Percentiles rank a stretch among this genome's conserved stretches.
These are phyloP conservation scores for Cyclophora albipunctata DNA, from an alignment of 2,888 invertebrate genomes.

Conservation along the genomic window DNA sequence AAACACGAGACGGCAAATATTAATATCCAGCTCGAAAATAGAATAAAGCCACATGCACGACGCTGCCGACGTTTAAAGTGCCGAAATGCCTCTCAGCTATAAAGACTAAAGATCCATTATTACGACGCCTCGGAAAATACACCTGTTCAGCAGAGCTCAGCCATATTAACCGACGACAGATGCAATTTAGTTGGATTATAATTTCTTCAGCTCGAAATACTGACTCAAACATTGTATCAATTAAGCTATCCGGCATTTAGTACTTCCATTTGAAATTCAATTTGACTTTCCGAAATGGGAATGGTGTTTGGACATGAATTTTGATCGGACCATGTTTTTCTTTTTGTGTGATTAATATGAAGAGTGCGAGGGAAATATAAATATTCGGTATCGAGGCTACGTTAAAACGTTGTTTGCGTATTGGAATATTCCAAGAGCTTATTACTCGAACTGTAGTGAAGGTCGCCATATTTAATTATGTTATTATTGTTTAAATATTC, in stretches of 20 bases:
- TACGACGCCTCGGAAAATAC: background rate
- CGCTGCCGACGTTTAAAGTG: too few species aligned
- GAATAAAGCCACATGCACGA: too few species aligned
- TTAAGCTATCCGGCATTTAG: slow-evolving; percentile 23
- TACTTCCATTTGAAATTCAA: slow-evolving; percentile 39
- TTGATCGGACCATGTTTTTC: slow-evolving; percentile 21
- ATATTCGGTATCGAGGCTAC: background rate
- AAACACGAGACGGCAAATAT: too few species aligned
- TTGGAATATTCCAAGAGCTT: background rate
- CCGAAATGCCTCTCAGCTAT: too few species aligned
- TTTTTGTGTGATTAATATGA: slow-evolving; percentile 18
- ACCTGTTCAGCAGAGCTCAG: slow-evolving; percentile 1
- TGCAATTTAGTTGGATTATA: slow-evolving; percentile 5
- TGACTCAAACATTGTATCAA: slow-evolving; percentile 26
- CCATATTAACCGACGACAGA: slow-evolving; percentile 2
- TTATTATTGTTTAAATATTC: background rate
- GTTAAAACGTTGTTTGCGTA: too few species aligned
- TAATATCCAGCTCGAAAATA: too few species aligned
- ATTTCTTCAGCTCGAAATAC: slow-evolving; percentile 1
- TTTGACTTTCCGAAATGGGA: slow-evolving; percentile 27
- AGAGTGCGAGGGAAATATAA: background rate
- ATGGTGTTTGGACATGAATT: slow-evolving; percentile 29
- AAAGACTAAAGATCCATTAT: background rate
- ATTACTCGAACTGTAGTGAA: background rate
- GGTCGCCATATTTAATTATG: background rate